phyloP scores from a whole-genome alignment of 2,797 vertebrate genomes.

The Karalla daura region DNA sequence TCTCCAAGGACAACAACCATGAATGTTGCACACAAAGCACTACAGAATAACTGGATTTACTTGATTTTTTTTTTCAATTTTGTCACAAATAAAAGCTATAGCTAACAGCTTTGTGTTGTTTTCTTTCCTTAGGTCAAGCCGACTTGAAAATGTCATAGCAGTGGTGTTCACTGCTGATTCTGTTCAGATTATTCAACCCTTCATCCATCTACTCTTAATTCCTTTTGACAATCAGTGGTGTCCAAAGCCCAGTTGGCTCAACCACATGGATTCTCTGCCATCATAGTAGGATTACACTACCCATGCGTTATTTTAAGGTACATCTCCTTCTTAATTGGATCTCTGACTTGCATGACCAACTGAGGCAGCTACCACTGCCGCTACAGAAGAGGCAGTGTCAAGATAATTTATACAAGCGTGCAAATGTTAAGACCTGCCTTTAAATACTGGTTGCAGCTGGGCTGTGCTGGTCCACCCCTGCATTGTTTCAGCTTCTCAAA shows the following conservation, averaged over 20 bases:
- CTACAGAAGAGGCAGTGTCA: neutral
- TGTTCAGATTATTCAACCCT: neutral
- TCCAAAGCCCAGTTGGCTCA: conserved; percentile 31
- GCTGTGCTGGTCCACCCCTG: too few relatives aligned
- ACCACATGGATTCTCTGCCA: conserved; percentile 29
- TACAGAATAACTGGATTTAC: conserved; percentile 81
- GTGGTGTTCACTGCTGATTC: neutral
- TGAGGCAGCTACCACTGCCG: neutral
- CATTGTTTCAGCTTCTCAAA: too few relatives aligned
- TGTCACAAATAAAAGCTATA: conserved; percentile 74
- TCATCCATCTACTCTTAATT: neutral
- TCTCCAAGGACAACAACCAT: conserved; percentile 68
- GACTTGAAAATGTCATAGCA: neutral
- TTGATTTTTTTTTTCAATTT: conserved; percentile 77
- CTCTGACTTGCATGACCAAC: conserved; percentile 32
- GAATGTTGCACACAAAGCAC: conserved; percentile 79
- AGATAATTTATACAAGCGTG: neutral
- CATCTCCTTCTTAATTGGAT: conserved; percentile 66
- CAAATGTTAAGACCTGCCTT: neutral
- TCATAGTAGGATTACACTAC: conserved; percentile 55
- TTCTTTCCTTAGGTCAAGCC: neutral
- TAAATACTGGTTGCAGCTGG: neutral
- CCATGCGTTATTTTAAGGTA: conserved; percentile 71
- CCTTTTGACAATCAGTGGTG: neutral
- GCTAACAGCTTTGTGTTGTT: conserved; percentile 6